Percentiles rank a stretch among this genome's conserved stretches.
These are phyloP conservation scores for Lepus europaeus DNA, from an alignment of 2,113 vertebrate species.

Conservation along the genomic window DNA sequence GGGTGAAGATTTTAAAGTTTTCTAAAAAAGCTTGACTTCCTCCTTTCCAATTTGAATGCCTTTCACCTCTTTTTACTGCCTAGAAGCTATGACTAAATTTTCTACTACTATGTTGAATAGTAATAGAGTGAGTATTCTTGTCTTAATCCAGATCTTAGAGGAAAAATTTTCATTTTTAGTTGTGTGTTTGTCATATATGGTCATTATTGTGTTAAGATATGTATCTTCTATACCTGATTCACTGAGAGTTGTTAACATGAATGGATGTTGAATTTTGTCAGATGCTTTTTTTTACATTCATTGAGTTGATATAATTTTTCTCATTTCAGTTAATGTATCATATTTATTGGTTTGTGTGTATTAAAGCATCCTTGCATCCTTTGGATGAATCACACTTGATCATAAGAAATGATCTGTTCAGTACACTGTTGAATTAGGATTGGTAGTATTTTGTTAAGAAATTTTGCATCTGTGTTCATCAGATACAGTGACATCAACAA, in stretches of 20 bases:
- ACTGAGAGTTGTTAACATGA: not conserved
- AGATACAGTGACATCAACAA: too few relatives aligned
- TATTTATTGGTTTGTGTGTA: not conserved
- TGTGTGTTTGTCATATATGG: not conserved
- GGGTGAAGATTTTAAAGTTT: not conserved
- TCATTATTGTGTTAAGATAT: not conserved
- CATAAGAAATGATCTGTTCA: not conserved
- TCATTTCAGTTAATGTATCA: not conserved
- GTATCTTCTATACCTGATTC: not conserved
- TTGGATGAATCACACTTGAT: not conserved
- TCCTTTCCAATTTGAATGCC: not conserved
- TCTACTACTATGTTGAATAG: not conserved
- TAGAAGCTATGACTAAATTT: too few relatives aligned
- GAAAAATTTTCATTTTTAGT: not conserved
- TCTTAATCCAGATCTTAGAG: not conserved
- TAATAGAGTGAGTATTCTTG: not conserved
- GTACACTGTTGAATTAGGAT: not conserved
- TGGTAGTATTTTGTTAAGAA: not conserved
- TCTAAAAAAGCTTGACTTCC: not conserved
- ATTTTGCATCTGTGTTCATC: not conserved
- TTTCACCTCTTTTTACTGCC: not conserved
- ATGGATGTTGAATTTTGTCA: not conserved
- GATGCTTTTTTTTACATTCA: not conserved
- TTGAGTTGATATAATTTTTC: not conserved
- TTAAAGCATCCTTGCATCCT: not conserved